Conservation (phyloP, 2,888 invertebrate genomes). For the Caenorhabditis sp. region DNA sequence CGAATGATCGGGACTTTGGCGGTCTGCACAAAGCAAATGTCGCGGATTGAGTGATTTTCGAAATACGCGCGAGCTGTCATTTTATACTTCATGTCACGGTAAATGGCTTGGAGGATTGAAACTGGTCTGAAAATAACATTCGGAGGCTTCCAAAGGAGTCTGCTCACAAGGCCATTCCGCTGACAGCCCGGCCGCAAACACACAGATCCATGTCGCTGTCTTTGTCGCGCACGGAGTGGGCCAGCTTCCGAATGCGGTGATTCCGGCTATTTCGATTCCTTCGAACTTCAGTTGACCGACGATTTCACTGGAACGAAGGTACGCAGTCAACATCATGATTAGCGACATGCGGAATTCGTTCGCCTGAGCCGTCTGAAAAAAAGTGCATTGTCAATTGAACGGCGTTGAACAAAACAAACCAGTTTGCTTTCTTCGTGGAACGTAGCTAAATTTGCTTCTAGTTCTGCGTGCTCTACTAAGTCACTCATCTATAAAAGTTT, state of each 20-base stretch:
- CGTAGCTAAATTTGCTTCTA: too few relatives aligned
- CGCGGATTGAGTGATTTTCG: neutral
- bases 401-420: too few relatives aligned
- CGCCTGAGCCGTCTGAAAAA: slow-evolving; percentile 4
- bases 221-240: slow-evolving; percentile 18
- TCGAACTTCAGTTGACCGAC: slow-evolving; percentile 1
- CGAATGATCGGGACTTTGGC: slow-evolving; percentile 25
- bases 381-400: too few relatives aligned
- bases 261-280: neutral
- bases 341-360: too few relatives aligned
- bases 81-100: slow-evolving; percentile 8
- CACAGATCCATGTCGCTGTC: slow-evolving; percentile 31
- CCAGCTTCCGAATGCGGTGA: slow-evolving; percentile 29
- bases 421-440: too few relatives aligned
- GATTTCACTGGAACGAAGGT: neutral
- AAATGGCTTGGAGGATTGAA: slow-evolving; percentile 10
- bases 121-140: slow-evolving; percentile 9
- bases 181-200: neutral
- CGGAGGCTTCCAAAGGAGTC: too few relatives aligned
- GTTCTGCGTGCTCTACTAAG: too few relatives aligned
- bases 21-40: slow-evolving; percentile 3
- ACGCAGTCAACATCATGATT: too few relatives aligned
- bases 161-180: neutral
- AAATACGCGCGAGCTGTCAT: neutral
- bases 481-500: too few relatives aligned